Evolutionary conservation across 2,888 invertebrate genomes (phyloP).

Genomic region (Abrostola tripartita): DNA sequence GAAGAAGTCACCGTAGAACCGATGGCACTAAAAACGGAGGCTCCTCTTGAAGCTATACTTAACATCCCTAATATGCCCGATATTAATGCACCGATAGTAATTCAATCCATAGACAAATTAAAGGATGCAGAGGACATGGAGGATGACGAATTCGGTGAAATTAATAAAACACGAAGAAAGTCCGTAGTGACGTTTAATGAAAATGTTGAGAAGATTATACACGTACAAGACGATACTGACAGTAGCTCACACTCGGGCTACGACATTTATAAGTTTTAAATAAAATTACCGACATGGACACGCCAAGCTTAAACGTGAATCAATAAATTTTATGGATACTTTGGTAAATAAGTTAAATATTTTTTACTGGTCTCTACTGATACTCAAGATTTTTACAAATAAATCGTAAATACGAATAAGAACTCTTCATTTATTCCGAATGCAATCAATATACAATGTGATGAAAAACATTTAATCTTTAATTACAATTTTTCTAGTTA

Average conservation of each 20-base stretch:
- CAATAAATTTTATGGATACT: neutral
- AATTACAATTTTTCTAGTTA: too few species aligned
- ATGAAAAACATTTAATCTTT: too few species aligned
- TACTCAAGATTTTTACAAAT: too few species aligned
- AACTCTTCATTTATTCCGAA: too few species aligned
- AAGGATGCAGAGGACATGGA: slow-evolving; percentile 77
- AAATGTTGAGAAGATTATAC: slow-evolving; percentile 85
- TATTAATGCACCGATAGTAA: slow-evolving; percentile 70
- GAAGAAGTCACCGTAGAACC: slow-evolving; percentile 61
- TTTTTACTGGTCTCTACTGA: too few species aligned
- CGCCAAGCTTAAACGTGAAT: slow-evolving; percentile 2
- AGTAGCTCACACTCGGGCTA: slow-evolving; percentile 55
- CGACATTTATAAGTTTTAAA: slow-evolving; percentile 74
- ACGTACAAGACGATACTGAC: slow-evolving; percentile 78
- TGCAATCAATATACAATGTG: too few species aligned
- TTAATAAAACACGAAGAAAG: slow-evolving; percentile 71
- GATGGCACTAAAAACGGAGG: slow-evolving; percentile 54
- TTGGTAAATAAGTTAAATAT: neutral
- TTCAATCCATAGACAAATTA: slow-evolving; percentile 81
- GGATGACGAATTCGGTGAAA: slow-evolving; percentile 83
- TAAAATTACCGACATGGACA: neutral
- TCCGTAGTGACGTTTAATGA: slow-evolving; percentile 88
- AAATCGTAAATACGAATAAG: too few species aligned
- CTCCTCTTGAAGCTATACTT: slow-evolving; percentile 58
- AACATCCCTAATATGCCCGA: slow-evolving; percentile 63